Conservation (phyloP, 1,140 invertebrate genomes). For the Papilio polyxenes region DNA sequence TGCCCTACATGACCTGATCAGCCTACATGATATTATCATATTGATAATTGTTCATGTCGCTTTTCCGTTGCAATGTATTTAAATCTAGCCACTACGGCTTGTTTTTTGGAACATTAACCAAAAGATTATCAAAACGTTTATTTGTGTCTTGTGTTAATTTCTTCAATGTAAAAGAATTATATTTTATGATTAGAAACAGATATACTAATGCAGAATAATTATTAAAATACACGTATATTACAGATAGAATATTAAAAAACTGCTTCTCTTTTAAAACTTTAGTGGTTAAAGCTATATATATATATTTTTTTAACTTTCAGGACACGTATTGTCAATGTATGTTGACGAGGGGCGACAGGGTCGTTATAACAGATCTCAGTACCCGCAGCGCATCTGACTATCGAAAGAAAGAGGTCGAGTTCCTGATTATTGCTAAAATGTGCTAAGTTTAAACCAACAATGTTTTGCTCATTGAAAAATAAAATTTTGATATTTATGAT, state of each 20-base stretch:
- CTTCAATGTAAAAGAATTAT: not conserved
- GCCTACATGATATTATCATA: constrained; percentile 6
- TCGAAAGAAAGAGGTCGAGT: constrained; percentile 56
- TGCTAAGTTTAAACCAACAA: constrained; percentile 2
- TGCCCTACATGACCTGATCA: constrained; percentile 51
- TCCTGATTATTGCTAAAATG: constrained; percentile 45
- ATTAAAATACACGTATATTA: not conserved
- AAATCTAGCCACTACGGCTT: not conserved
- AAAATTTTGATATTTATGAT: not conserved
- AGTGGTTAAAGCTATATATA: not conserved
- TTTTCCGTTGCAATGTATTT: not conserved
- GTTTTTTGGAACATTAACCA: not conserved
- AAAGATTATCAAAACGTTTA: not conserved
- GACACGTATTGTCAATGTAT: constrained; percentile 51
- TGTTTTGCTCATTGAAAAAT: not conserved
- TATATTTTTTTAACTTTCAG: not conserved
- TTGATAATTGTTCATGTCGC: not conserved
- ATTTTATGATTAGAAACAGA: not conserved
- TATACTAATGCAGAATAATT: no score
- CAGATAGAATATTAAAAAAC: not conserved
- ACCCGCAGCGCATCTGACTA: constrained; percentile 48
- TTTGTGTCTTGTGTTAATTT: not conserved
- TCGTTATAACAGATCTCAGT: constrained; percentile 66
- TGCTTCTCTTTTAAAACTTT: not conserved
- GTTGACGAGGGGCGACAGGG: constrained; percentile 48